Evolutionary conservation across 1,140 invertebrate species (phyloP).

Genomic region (Cotesia chilonis): DNA sequence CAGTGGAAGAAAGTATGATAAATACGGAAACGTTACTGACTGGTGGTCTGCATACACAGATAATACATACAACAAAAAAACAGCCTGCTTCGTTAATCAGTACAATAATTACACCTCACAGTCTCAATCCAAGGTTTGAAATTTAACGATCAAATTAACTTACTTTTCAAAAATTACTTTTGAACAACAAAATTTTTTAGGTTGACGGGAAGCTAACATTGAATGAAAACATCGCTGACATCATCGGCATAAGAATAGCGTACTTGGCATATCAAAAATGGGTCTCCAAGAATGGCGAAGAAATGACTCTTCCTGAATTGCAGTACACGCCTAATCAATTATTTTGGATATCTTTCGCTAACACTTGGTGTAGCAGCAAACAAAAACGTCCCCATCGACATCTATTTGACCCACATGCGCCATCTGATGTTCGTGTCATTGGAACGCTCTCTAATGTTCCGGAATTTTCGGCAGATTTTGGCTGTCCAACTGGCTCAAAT

Average conservation of each 20-base stretch:
- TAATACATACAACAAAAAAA: constrained; percentile 67
- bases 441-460: constrained; percentile 86
- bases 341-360: constrained; percentile 73
- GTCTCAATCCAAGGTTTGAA: constrained; percentile 65
- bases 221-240: constrained; percentile 76
- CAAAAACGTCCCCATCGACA: constrained; percentile 43
- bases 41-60: constrained; percentile 74
- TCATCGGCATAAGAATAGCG: constrained; percentile 73
- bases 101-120: constrained; percentile 72
- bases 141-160: neutral
- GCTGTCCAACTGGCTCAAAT: constrained; percentile 76
- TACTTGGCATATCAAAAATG: constrained; percentile 69
- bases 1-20: constrained; percentile 72
- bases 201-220: constrained; percentile 72
- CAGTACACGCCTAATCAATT: constrained; percentile 63
- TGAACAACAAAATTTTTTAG: constrained; percentile 45
- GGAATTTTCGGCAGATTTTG: constrained; percentile 84
- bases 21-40: constrained; percentile 71
- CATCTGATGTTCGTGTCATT: constrained; percentile 79
- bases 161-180: neutral
- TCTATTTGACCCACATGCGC: constrained; percentile 59
- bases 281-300: constrained; percentile 56
- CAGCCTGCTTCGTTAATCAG: constrained; percentile 75
- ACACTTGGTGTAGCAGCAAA: constrained; percentile 66
- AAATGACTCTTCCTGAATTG: constrained; percentile 60